A percentile compares a stretch with the other conserved stretches of the same genome.
Evolutionary conservation across 2,888 invertebrate species (phyloP).

Genomic region (Zelleria hepariella): DNA sequence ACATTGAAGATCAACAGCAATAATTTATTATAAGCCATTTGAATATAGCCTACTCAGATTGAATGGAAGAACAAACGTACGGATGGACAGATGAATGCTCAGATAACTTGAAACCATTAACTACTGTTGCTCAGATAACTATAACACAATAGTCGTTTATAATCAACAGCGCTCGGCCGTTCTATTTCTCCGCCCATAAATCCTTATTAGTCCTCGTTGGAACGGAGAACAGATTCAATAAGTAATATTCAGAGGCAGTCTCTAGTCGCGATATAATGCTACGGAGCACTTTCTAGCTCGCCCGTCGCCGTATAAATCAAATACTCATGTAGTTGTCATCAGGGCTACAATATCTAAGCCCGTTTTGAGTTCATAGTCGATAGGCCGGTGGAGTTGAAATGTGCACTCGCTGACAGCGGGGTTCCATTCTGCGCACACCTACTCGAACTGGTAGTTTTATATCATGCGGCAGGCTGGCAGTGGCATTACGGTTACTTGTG

Average conservation of each 20-base stretch:
- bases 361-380: slow-evolving; percentile 22
- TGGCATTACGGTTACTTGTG: slow-evolving; percentile 48
- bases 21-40: slow-evolving; percentile 8
- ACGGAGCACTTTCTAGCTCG: slow-evolving; percentile 35
- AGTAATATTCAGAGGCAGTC: slow-evolving; percentile 46
- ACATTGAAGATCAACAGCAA: slow-evolving; percentile 15
- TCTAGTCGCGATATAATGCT: slow-evolving; percentile 34
- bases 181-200: slow-evolving; percentile 40
- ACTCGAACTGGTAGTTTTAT: slow-evolving; percentile 31
- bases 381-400: slow-evolving; percentile 43
- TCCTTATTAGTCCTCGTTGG: slow-evolving; percentile 59
- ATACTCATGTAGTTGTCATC: slow-evolving; percentile 55
- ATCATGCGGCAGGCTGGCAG: slow-evolving; percentile 26
- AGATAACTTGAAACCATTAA: slow-evolving; percentile 7
- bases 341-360: slow-evolving; percentile 42
- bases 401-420: slow-evolving; percentile 26
- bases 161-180: slow-evolving; percentile 29
- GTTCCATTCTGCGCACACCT: slow-evolving; percentile 28
- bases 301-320: slow-evolving; percentile 52
- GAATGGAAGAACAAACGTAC: slow-evolving; percentile 38
- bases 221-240: slow-evolving; percentile 41
- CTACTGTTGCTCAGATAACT: background rate
- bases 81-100: slow-evolving; percentile 40
- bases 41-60: slow-evolving; percentile 2
- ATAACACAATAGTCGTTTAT: slow-evolving; percentile 30